Conservation (phyloP, 2,888 invertebrate species). For the Atethmia centrago region DNA sequence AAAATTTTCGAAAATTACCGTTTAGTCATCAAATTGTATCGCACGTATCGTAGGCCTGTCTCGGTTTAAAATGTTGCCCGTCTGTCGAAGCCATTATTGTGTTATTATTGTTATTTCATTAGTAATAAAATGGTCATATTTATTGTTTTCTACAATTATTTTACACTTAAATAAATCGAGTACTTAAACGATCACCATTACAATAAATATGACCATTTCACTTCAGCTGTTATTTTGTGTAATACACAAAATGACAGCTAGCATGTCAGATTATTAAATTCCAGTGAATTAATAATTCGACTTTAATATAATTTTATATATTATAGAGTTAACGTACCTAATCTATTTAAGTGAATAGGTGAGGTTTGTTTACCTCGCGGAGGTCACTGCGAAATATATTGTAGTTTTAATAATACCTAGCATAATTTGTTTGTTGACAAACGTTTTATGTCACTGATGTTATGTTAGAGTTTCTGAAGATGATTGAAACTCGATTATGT, state of each 20-base stretch:
- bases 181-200: no score
- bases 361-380: conserved; percentile 42
- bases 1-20: neutral
- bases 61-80: neutral
- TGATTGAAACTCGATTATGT: neutral
- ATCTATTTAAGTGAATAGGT: conserved; percentile 42
- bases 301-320: conserved; percentile 11
- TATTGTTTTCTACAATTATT: no score
- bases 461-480: neutral
- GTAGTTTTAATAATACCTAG: neutral
- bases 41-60: neutral
- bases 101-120: neutral
- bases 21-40: no score
- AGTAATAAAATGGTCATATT: no score
- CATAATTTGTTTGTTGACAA: no score
- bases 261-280: no score
- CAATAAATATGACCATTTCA: no score
- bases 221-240: no score
- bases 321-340: conserved; percentile 25
- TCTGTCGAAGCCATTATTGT: neutral
- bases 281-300: no score
- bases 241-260: no score
- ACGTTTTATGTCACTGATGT: neutral
- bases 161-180: no score
- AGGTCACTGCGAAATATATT: conserved; percentile 29